Evolutionary conservation across 2,888 invertebrate genomes (phyloP).

Genomic region (Pteria penguin): DNA sequence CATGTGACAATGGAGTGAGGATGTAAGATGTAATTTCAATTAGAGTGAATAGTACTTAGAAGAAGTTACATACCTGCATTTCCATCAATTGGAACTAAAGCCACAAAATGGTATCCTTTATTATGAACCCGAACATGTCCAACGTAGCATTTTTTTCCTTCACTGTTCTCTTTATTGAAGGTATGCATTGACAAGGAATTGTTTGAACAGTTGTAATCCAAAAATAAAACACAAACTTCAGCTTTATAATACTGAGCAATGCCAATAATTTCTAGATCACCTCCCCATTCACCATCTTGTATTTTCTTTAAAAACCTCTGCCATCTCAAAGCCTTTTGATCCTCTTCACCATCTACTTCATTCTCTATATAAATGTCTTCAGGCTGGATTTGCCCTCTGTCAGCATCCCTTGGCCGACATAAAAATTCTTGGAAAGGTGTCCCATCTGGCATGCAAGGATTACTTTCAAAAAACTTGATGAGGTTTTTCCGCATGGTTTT

Average conservation of each 20-base stretch:
- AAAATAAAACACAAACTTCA: neutral
- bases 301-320: constrained; percentile 16
- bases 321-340: constrained; percentile 15
- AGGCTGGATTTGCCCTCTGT: neutral
- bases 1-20: too few relatives aligned
- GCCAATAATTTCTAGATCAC: constrained; percentile 2
- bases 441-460: constrained; percentile 11
- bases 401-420: constrained; percentile 10
- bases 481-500: neutral
- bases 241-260: constrained; percentile 8
- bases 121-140: neutral
- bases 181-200: neutral
- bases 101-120: constrained; percentile 24
- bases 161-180: neutral
- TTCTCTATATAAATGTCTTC: constrained; percentile 20
- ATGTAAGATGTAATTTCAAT: too few relatives aligned
- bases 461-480: constrained; percentile 13
- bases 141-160: neutral
- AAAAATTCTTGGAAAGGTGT: constrained; percentile 8
- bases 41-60: too few relatives aligned
- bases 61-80: too few relatives aligned
- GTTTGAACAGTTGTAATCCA: neutral
- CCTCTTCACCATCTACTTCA: neutral
- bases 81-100: constrained; percentile 4
- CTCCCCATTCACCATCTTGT: constrained; percentile 25